Evolutionary conservation across 2,113 vertebrate species (phyloP), one percentile per base, ranked within the genome.

Genomic region (Eidolon helvum): DNA sequence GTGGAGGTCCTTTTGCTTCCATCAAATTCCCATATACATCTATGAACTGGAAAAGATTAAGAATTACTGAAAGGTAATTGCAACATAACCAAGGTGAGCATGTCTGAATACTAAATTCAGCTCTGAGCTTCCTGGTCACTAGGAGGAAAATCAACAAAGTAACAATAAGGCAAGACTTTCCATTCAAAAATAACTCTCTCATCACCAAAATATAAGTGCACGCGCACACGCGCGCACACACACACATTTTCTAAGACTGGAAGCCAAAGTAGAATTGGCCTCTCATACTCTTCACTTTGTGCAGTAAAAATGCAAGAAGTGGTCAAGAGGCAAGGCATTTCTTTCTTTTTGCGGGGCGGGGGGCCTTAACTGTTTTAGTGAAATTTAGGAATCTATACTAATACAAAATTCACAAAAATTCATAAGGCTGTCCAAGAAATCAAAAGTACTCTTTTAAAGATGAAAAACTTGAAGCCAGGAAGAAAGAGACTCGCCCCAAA

Each of bases 81-180:
- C 59, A 59, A 89, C 30, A 63, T 50, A 88, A 69, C 38, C 59
- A 61, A 59, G 68, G 22, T 45, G 63, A 40, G 21, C 45, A 82
- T 24, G 6, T 66, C 68, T 45, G 30, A 22, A 89, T 69, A 38
- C 10, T 48, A 14, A 71, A 77, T 55, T 94, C 59, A 40, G 10
- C 63, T 74, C 85, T 82, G 92, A 97, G 71, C n/a, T 82, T 94
- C 78, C 43, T 53, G n/a, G 10, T 77, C 72, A 75, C 38, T 19
- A 59, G 63, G 45, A n/a, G 28, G 5, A 65, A 90, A 74, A 43
- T 79, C 74, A 84, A 38, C 50, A 87, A 94, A 48, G 7, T 66
- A 87, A 63, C 68, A 26, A 65, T 69, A 80, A 82, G 14, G 9
- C 48, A 91, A 96, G 55, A 89, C 16, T 90, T 95, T 93, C n/a